Percentiles rank a stretch among this genome's conserved stretches.
Evolutionary conservation across 2,113 vertebrate genomes (phyloP).

Genomic region (Glaucomys volans): DNA sequence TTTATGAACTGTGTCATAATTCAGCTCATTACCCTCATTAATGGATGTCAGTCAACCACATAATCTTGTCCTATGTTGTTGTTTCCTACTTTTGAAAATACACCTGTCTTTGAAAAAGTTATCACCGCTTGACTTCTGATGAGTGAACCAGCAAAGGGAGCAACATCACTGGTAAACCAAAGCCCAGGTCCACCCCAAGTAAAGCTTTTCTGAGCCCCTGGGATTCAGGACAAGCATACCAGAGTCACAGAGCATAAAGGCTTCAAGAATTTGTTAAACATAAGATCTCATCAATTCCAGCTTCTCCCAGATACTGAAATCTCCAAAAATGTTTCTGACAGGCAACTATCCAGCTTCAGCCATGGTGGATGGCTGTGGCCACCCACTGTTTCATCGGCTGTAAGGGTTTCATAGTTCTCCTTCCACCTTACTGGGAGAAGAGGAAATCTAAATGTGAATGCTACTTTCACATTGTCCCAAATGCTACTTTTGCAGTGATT

Average conservation of each 20-base stretch:
- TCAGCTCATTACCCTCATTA: background rate
- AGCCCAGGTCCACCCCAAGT: background rate
- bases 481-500: background rate
- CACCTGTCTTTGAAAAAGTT: background rate
- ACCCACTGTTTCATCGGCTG: background rate
- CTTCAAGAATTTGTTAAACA: background rate
- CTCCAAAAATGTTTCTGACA: background rate
- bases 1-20: background rate
- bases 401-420: background rate
- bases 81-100: slow-evolving; percentile 37
- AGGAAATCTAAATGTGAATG: background rate
- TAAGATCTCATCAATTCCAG: background rate
- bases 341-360: background rate
- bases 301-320: background rate
- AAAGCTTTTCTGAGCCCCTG: background rate
- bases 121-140: background rate
- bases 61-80: background rate
- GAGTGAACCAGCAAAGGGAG: slow-evolving; percentile 48
- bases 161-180: background rate
- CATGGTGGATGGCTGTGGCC: too few species aligned
- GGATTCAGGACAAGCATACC: background rate
- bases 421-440: background rate
- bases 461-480: too few species aligned
- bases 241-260: background rate
- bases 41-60: background rate